Percentiles rank a stretch among this genome's conserved stretches.
Conservation (phyloP, 1,140 invertebrate species). For the Cherax quadricarinatus region DNA sequence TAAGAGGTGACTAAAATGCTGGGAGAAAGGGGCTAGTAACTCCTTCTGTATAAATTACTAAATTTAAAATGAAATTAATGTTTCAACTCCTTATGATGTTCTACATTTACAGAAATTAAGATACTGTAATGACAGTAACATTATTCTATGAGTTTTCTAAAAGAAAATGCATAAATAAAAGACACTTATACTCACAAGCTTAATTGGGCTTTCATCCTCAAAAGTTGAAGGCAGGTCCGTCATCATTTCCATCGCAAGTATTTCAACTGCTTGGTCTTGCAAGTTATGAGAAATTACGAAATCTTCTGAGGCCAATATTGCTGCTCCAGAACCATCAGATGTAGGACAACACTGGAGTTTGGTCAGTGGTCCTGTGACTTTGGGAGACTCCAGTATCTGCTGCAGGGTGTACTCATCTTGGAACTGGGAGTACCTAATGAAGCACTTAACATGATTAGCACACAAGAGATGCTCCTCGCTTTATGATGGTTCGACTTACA, state of each 20-base stretch:
- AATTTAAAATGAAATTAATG: too few species aligned
- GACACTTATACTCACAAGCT: constrained; percentile 81
- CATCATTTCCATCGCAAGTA: constrained; percentile 96
- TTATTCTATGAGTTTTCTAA: too few species aligned
- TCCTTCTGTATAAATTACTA: too few species aligned
- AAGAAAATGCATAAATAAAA: too few species aligned
- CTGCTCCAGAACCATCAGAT: constrained; percentile 96
- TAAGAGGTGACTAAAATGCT: too few species aligned
- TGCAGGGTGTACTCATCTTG: constrained; percentile 92
- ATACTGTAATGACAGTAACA: too few species aligned
- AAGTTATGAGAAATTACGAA: constrained; percentile 91
- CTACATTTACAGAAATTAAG: too few species aligned
- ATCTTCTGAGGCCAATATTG: constrained; percentile 91
- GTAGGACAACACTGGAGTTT: constrained; percentile 98
- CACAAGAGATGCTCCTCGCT: too few species aligned
- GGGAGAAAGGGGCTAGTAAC: too few species aligned
- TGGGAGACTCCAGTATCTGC: constrained; percentile 90
- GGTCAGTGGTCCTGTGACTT: constrained; percentile 92
- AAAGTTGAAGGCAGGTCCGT: constrained; percentile 94
- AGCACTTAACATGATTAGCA: constrained; percentile 47
- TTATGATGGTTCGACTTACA: too few species aligned
- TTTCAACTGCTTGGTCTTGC: constrained; percentile 92
- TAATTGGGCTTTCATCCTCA: constrained; percentile 89
- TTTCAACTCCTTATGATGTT: too few species aligned
- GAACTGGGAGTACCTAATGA: constrained; percentile 91